Evolutionary conservation across 2,888 invertebrate species (phyloP), one percentile per base, ranked within the genome.

Genomic region (Odontothrips loti): DNA sequence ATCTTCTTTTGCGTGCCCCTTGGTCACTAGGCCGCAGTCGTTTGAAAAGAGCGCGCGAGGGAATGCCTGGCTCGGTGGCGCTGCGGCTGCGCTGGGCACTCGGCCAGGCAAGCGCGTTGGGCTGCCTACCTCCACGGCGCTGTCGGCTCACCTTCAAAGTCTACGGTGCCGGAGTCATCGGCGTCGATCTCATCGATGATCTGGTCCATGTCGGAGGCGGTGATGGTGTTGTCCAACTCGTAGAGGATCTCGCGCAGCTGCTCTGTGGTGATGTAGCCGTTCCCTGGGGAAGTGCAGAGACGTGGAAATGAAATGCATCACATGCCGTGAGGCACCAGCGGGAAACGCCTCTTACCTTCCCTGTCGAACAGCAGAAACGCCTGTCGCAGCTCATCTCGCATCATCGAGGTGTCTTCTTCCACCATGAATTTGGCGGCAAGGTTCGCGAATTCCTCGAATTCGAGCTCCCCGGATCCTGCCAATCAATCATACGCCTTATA

Each of bases 131-230:
- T 2, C 34, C 34, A 6, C 34, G 34, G 34, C 34, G 34, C 34
- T 6, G 34, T 6, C 34, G 34, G 6, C 87, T 87, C 89, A 97
- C 97, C 98, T 89, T 98, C 97, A 90, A 97, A 98, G 88, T 98
- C 98, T 82, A 98, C 96, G 47, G 98, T 98, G 84, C 98, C 98
- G 4, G 97, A 97, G 81, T 97, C 97, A 87, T 98, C 98, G 85
- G 96, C 92, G 89, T 98, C 98, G 87, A 98, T 97, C 89, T 98
- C 97, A 82, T 95, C 94, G 87, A 98, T 97, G 93, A 98, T 98
- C 88, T 91, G 94, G 85, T 98, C 96, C 86, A 98, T 89, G 86
- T 97, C 97, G 83, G 95, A 94, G 81, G 93, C 92, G 0, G 95
- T 92, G 82, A 98, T 89, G 85, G 96, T 96, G 86, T 97, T 97